These are phyloP conservation scores for Karalla daura DNA, from an alignment of 2,797 vertebrate species.

Conservation along the genomic window DNA sequence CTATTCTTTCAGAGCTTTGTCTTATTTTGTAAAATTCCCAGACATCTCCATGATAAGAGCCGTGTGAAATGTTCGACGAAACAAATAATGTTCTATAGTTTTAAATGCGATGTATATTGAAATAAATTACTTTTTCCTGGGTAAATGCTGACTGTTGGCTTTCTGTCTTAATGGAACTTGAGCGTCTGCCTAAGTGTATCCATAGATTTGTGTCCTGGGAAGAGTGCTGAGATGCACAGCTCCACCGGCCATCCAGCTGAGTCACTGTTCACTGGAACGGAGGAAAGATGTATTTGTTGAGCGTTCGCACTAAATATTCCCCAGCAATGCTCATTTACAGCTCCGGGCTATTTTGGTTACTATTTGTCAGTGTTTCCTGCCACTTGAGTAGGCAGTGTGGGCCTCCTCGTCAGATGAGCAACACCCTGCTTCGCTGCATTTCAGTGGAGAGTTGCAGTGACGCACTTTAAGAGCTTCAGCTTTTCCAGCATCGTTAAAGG, in stretches of 20 bases:
- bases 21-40: slow-evolving; percentile 91
- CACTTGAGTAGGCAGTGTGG: slow-evolving; percentile 10
- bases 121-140: slow-evolving; percentile 86
- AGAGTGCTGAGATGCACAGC: background rate
- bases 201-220: background rate
- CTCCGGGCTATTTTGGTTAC: slow-evolving; percentile 5
- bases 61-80: slow-evolving; percentile 82
- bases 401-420: slow-evolving; percentile 43
- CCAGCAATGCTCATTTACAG: slow-evolving; percentile 7
- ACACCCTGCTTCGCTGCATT: slow-evolving; percentile 18
- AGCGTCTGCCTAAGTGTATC: slow-evolving; percentile 7
- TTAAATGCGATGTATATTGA: slow-evolving; percentile 88
- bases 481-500: slow-evolving; percentile 1
- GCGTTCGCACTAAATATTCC: background rate
- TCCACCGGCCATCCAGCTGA: background rate
- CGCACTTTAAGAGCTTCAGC: background rate
- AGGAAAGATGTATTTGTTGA: background rate
- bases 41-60: slow-evolving; percentile 76
- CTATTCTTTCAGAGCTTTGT: slow-evolving; percentile 91
- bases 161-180: too few relatives aligned
- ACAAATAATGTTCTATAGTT: slow-evolving; percentile 89
- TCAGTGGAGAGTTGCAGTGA: slow-evolving; percentile 17
- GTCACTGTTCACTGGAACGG: background rate
- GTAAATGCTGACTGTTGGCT: slow-evolving; percentile 49
- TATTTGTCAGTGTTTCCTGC: slow-evolving; percentile 28